Conservation (phyloP, 2,113 vertebrate genomes). For the Callopanchax toddi region DNA sequence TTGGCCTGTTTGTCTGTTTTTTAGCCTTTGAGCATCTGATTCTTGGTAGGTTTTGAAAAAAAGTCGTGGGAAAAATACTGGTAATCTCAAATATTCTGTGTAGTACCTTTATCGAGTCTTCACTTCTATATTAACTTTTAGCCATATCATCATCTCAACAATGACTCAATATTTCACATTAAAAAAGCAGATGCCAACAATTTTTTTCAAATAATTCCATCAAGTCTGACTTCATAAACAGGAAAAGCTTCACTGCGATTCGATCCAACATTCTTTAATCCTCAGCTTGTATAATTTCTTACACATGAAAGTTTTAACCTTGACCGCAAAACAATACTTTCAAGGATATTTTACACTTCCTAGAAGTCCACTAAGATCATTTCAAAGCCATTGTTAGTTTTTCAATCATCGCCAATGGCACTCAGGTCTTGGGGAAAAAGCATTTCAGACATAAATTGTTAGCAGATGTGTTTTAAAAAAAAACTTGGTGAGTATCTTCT, state of each 20-base stretch:
- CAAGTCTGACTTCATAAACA: too few relatives aligned
- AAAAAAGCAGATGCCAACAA: too few relatives aligned
- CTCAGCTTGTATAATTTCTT: constrained; percentile 6
- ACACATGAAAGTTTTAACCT: constrained; percentile 21
- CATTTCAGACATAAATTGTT: constrained; percentile 31
- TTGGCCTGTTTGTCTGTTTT: too few relatives aligned
- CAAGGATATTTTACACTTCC: constrained; percentile 24
- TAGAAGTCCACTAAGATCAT: constrained; percentile 10
- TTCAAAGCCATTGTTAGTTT: background rate
- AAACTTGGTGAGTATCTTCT: background rate
- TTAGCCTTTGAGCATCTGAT: too few relatives aligned
- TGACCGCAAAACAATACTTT: constrained; percentile 16
- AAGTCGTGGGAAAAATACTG: too few relatives aligned
- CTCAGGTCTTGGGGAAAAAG: constrained; percentile 23
- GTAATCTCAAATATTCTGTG: too few relatives aligned
- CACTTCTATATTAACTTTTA: too few relatives aligned
- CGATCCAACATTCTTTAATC: background rate
- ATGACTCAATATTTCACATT: too few relatives aligned
- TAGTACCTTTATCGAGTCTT: too few relatives aligned
- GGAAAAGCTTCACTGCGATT: background rate
- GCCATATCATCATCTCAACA: too few relatives aligned
- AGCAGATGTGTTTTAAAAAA: constrained; percentile 42
- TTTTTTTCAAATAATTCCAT: too few relatives aligned
- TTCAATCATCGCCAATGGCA: constrained; percentile 32
- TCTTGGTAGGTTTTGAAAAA: too few relatives aligned